phyloP scores from a whole-genome alignment of 2,113 vertebrate species.

The Lamprotornis superbus region DNA sequence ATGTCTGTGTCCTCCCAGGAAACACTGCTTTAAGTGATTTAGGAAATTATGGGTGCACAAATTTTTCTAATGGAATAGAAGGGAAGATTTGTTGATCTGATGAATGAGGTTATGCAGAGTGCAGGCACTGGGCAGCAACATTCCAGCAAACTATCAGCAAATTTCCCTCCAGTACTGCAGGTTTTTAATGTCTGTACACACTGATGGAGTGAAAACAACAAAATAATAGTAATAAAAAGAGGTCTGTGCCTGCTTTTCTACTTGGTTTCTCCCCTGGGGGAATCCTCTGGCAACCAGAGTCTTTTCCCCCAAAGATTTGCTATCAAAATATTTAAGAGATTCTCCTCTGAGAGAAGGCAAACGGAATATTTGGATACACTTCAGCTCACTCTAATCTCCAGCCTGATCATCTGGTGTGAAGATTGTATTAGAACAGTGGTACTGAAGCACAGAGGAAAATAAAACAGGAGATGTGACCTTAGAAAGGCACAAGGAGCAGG shows the following conservation, averaged over 20 bases:
- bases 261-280: not conserved
- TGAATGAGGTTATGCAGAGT: not conserved
- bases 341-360: not conserved
- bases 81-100: not conserved
- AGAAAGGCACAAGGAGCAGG: not conserved
- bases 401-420: not conserved
- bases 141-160: not conserved
- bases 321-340: not conserved
- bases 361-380: not conserved
- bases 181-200: not conserved
- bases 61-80: not conserved
- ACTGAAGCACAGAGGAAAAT: not conserved
- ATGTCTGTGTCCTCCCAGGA: fast-evolving
- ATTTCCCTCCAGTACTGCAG: not conserved
- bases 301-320: not conserved
- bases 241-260: not conserved
- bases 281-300: not conserved
- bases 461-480: not conserved
- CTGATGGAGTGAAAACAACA: not conserved
- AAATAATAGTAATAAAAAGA: not conserved
- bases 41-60: not conserved
- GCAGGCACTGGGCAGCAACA: not conserved
- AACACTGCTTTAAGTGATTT: not conserved
- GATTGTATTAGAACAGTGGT: not conserved
- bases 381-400: not conserved